Evolutionary conservation across 2,113 vertebrate genomes (phyloP).

Genomic region (Semicossyphus pulcher): DNA sequence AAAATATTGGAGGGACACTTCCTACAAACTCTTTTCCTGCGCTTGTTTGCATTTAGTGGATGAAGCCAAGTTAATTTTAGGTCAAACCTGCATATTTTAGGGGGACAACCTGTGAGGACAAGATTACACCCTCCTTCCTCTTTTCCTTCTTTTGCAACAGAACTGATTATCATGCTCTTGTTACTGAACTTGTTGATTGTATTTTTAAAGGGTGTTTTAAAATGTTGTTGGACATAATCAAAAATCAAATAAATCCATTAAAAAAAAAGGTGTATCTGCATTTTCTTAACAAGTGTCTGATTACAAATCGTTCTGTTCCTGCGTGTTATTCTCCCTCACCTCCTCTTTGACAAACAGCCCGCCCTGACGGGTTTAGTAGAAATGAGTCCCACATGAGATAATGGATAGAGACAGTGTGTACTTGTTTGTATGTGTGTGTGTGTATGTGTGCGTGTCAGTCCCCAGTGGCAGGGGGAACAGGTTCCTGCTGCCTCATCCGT

Average conservation of each 20-base stretch:
- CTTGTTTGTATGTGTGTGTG: constrained; percentile 17
- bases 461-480: constrained; percentile 12
- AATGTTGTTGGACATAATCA: not conserved
- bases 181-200: not conserved
- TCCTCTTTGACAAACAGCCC: constrained; percentile 48
- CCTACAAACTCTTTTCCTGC: not conserved
- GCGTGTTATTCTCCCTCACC: constrained; percentile 5
- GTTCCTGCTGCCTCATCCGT: constrained; percentile 58
- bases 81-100: not conserved
- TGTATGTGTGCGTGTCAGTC: not conserved
- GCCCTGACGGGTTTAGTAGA: constrained; percentile 44
- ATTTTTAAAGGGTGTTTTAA: not conserved
- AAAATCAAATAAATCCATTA: constrained; percentile 34
- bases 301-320: not conserved
- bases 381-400: constrained; percentile 44
- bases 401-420: constrained; percentile 49
- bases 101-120: not conserved
- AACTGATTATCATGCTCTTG: not conserved
- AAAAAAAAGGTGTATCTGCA: constrained; percentile 15
- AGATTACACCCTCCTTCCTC: not conserved
- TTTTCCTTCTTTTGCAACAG: not conserved
- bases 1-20: not conserved
- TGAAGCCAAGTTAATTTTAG: not conserved
- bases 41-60: not conserved
- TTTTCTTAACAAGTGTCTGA: not conserved